Evolutionary conservation across 2,113 vertebrate species (phyloP), one percentile per base, ranked within the genome.

Genomic region (Eira barbara): DNA sequence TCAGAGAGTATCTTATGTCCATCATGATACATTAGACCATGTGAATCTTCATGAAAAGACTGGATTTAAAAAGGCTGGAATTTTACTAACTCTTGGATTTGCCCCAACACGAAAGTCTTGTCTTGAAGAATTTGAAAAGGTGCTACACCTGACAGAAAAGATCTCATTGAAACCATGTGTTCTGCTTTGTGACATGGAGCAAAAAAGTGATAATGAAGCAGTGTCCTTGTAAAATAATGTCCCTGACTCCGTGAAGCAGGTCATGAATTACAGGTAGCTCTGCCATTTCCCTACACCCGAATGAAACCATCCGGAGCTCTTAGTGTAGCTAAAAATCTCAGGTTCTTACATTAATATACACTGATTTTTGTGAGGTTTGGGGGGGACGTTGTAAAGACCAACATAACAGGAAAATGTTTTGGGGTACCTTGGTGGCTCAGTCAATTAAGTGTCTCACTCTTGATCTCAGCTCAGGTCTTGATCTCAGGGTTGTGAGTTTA

Each of bases 81-180:
- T 93, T 97, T 93, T 93, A 52, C 79, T 78, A 87, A 93, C n/a
- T 74, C 63, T 95, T 94, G 78, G 73, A 94, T 96, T 97, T 86
- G 13, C 10, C 89, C 45, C 74, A 96, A 71, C 20, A 73, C 31
- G 45, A 71, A 71, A 73, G n/a, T 80, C 45, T 88, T 81, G 7
- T 36, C 88, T 55, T 6, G 13, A 96, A 96, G 57, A 39, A 65
- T 67, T 95, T 91, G 73, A 89, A 94, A 97, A 92, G 61, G 92
- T 93, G 47, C 79, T 87, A 39, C 21, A 61, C n/a, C 31, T 82
- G 94, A 82, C 67, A 86, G 67, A 95, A 97, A 97, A 93, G 89
- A 79, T 78, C 57, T 85, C 76, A 74, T 17, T 86, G 96, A 97
- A 94, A 67, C 67, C 25, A 12, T 5, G 17, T 59, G 18, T 61